Evolutionary conservation across 2,888 invertebrate species (phyloP).

Genomic region (Rhyacophila evoluta): DNA sequence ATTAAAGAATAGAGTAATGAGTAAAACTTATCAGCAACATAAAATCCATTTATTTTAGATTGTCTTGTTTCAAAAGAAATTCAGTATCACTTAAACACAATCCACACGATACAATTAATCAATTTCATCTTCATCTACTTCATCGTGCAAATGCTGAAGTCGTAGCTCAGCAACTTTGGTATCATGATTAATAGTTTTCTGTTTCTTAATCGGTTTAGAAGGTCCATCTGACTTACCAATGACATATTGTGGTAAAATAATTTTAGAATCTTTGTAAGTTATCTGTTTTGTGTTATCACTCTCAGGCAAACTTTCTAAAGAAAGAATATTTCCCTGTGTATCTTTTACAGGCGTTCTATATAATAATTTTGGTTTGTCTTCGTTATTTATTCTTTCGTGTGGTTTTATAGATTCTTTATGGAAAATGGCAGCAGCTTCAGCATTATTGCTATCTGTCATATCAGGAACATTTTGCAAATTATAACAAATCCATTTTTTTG

Average conservation of each 20-base stretch:
- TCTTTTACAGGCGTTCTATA: constrained; percentile 58
- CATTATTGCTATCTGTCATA: constrained; percentile 83
- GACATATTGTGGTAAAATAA: constrained; percentile 87
- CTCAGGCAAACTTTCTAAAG: not conserved
- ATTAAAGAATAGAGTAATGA: no score
- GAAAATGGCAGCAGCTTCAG: constrained; percentile 62
- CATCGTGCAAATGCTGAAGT: constrained; percentile 67
- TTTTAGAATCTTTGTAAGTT: constrained; percentile 75
- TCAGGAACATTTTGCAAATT: constrained; percentile 83
- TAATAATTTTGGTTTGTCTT: constrained; percentile 57
- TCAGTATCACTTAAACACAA: no score
- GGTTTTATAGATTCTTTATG: constrained; percentile 56
- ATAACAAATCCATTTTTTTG: constrained; percentile 86
- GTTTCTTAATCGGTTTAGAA: constrained; percentile 55
- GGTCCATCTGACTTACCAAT: constrained; percentile 72
- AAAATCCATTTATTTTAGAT: no score
- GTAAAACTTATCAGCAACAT: no score
- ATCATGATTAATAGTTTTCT: constrained; percentile 25
- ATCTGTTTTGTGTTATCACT: constrained; percentile 61
- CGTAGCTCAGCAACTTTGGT: constrained; percentile 58
- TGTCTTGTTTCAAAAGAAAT: no score
- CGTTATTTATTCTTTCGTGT: constrained; percentile 45
- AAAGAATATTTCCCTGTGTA: constrained; percentile 58
- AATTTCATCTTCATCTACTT: constrained; percentile 59
- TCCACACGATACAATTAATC: constrained; percentile 20